These are phyloP conservation scores for Panurus biarmicus DNA, from an alignment of 2,113 vertebrate species.

Conservation along the genomic window DNA sequence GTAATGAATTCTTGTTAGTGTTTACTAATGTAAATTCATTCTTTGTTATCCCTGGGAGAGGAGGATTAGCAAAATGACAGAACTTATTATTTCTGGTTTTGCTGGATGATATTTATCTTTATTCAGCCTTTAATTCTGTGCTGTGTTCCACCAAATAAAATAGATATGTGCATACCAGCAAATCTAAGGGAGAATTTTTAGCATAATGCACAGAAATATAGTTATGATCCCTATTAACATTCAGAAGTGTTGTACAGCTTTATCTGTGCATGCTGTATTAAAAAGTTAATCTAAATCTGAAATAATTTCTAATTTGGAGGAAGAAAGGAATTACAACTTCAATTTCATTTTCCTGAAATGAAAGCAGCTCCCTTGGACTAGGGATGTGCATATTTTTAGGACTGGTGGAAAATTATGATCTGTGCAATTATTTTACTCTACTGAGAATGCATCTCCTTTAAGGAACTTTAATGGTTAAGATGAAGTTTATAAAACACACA, in stretches of 20 bases:
- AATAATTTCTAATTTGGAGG: constrained; percentile 4
- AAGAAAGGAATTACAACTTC: constrained; percentile 21
- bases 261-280: neutral
- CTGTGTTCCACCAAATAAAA: neutral
- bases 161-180: neutral
- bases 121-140: constrained; percentile 35
- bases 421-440: neutral
- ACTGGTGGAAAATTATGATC: neutral
- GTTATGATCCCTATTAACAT: neutral
- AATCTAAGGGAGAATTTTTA: neutral
- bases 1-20: constrained; percentile 64
- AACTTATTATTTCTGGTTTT: constrained; percentile 52
- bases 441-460: constrained; percentile 13
- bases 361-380: neutral
- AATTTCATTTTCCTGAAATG: constrained; percentile 18
- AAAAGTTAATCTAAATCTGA: neutral
- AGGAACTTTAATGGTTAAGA: neutral
- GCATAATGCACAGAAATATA: neutral
- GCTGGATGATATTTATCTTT: constrained; percentile 7
- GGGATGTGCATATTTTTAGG: neutral
- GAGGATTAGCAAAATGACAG: constrained; percentile 51
- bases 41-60: constrained; percentile 49
- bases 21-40: constrained; percentile 54
- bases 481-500: constrained; percentile 31
- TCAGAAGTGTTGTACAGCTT: neutral